phyloP scores from a whole-genome alignment of 2,888 invertebrate genomes.

The Yponomeuta plumbellus region DNA sequence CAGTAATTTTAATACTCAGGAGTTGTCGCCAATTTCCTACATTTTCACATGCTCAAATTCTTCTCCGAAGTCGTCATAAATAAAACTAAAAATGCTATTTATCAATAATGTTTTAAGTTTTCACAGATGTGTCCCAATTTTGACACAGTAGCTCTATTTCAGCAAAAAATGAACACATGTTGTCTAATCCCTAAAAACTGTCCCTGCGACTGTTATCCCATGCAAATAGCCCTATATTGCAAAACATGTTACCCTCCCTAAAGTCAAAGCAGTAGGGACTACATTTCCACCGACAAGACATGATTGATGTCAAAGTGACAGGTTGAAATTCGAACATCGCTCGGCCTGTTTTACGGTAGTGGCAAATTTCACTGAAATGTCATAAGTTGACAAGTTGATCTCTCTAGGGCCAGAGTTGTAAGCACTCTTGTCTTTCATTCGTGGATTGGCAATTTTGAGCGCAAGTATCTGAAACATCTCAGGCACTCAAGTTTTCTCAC shows the following conservation, averaged over 20 bases:
- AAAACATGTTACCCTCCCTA: not conserved
- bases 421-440: not conserved
- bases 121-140: slow-evolving; percentile 1
- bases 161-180: not conserved
- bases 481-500: too few species aligned
- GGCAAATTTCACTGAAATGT: slow-evolving; percentile 56
- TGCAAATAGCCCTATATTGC: not conserved
- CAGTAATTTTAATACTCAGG: too few species aligned
- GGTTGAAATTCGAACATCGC: slow-evolving; percentile 49
- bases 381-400: slow-evolving; percentile 42
- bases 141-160: not conserved
- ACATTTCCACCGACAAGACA: slow-evolving; percentile 29
- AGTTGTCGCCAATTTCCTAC: too few species aligned
- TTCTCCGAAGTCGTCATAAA: not conserved
- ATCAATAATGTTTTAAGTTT: not conserved
- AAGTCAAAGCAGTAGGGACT: slow-evolving; percentile 29
- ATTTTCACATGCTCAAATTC: too few species aligned
- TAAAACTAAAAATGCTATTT: not conserved
- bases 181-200: not conserved
- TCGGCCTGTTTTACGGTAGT: slow-evolving; percentile 32
- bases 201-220: not conserved
- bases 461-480: too few species aligned
- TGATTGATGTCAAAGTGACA: slow-evolving; percentile 34
- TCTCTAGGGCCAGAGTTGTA: slow-evolving; percentile 17
- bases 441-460: too few species aligned